These are phyloP conservation scores for Coracopsis vasa DNA, from an alignment of 2,113 vertebrate genomes.

Conservation along the genomic window DNA sequence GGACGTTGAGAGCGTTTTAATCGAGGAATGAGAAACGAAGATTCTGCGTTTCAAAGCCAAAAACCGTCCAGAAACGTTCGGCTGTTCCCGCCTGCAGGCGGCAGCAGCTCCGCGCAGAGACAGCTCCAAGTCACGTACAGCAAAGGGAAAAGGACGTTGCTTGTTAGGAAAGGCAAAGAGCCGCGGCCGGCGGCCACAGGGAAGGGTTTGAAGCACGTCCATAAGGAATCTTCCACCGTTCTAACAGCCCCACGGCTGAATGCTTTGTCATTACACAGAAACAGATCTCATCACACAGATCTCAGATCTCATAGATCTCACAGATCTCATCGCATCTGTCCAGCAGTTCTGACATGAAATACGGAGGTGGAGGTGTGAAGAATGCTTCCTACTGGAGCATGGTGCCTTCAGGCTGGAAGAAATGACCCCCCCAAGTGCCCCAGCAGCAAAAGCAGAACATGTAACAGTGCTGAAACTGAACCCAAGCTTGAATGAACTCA, in stretches of 20 bases:
- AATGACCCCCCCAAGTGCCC: background rate
- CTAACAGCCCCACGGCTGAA: fast-evolving
- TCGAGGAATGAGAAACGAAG: background rate
- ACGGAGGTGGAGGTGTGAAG: fast-evolving
- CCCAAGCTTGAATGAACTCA: background rate
- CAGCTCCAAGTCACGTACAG: background rate
- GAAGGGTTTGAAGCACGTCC: fast-evolving
- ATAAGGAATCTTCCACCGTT: fast-evolving
- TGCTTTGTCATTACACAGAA: background rate
- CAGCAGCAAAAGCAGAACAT: background rate
- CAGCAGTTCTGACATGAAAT: background rate
- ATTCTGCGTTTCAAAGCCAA: background rate
- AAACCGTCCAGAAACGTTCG: background rate
- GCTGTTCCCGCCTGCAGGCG: background rate
- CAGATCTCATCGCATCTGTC: background rate
- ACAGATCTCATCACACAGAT: background rate
- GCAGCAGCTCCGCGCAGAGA: background rate
- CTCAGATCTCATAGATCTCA: no score
- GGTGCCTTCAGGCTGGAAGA: background rate
- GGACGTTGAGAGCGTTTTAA: background rate
- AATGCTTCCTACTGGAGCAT: fast-evolving
- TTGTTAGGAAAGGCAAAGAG: background rate
- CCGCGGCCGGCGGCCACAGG: background rate
- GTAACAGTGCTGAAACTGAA: background rate
- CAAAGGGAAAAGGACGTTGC: background rate